Base-by-base conservation (phyloP, 2,888 invertebrate species). In the Rotaria socialis region DNA sequence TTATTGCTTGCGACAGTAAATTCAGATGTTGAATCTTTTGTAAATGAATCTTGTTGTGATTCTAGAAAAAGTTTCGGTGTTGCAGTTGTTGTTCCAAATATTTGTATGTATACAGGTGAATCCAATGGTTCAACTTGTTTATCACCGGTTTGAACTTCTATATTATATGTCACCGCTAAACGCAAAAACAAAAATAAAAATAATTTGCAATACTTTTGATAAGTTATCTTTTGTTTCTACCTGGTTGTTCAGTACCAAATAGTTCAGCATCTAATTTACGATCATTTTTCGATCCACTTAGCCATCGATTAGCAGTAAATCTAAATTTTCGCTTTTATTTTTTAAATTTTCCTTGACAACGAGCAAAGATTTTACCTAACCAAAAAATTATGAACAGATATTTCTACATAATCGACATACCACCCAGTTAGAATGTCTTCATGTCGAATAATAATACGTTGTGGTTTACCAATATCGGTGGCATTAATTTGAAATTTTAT, bases 391-490 rank as follows among this genome's bases (percentile, higher is more conserved):
- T 80, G 47, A 7, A 47, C 47, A 7, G 80, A 80, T 43, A 80
- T 80, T 43, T 80, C 80, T 1, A 80, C 8, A 47, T 80, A 80
- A 80, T 80, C 80, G 5, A 80, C 19, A 80, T 47, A 80, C 80
- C 80, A 80, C 1, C 80, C 80, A 47, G 47, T 80, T n/a, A 41
- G 2, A 47, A 24, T 80, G n/a, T 47, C 80, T 22, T 80, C 80
- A 47, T 80, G 80, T 80, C 80, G 43, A n/a, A 80, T 47, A 47
- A 80, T 80, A 11, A 80, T 24, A 47, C 47, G 43, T n/a, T 80
- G 80, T 47, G 80, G 80, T 47, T 80, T 80, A n/a, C 80, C 80
- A 47, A 80, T 80, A 47, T 80, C 80, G 11, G n/a, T 10, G 6
- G 80, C 80, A n/a, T 43, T 47, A 24, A 80, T 22, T 80, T 80